Percentiles rank a stretch among this genome's conserved stretches.
Evolutionary conservation across 2,113 vertebrate genomes (phyloP).

Genomic region (Shinisaurus crocodilurus): DNA sequence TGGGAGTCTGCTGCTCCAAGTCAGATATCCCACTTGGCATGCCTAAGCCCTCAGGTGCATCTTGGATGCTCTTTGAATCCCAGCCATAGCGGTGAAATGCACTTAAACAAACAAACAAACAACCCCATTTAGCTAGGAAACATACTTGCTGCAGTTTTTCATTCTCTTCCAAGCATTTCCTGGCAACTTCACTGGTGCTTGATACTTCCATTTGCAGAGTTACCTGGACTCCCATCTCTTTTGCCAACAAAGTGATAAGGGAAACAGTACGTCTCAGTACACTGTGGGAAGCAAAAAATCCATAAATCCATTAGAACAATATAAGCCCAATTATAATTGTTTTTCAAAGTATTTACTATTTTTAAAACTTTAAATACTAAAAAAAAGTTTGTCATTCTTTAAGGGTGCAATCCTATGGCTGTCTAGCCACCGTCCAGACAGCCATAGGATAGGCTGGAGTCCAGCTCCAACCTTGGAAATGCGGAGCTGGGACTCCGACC

Average conservation of each 20-base stretch:
- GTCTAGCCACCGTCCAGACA: no score
- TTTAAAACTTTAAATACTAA: constrained; percentile 44
- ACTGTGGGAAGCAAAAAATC: constrained; percentile 63
- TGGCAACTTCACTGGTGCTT: constrained; percentile 82
- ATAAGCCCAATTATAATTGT: neutral
- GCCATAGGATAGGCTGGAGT: no score
- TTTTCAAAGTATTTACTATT: neutral
- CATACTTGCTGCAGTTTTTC: constrained; percentile 85
- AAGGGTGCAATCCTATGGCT: no score
- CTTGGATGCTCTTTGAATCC: neutral
- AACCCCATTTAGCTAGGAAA: neutral
- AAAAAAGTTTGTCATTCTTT: neutral
- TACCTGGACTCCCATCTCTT: constrained; percentile 72
- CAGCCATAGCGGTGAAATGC: neutral
- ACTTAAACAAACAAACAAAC: constrained; percentile 32
- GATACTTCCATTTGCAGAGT: constrained; percentile 86
- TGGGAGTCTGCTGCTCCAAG: neutral
- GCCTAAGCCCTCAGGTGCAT: neutral
- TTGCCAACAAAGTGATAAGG: constrained; percentile 89
- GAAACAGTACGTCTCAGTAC: constrained; percentile 87
- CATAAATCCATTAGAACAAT: neutral
- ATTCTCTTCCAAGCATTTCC: constrained; percentile 87
- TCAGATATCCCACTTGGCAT: neutral
- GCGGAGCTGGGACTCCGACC: no score
- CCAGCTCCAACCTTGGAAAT: no score